Conservation (phyloP, 1,140 invertebrate genomes). For the Drosophila serrata region DNA sequence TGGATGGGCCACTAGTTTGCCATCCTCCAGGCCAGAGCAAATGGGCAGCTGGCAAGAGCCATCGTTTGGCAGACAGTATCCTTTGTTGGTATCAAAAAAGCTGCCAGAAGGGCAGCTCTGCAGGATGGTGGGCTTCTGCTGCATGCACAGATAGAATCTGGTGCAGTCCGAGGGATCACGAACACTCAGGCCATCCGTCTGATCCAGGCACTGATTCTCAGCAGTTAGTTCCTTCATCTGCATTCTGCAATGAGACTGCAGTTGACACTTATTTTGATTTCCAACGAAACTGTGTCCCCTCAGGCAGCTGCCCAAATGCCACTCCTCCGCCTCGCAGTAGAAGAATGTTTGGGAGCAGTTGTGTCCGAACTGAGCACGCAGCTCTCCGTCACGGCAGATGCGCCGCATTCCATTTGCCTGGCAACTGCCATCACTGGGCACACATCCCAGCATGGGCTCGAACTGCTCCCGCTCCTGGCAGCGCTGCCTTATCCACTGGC, state of each 20-base stretch:
- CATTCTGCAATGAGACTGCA: slow-evolving; percentile 31
- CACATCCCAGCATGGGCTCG: slow-evolving; percentile 58
- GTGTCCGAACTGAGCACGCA: slow-evolving; percentile 17
- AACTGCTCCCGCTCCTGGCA: slow-evolving; percentile 56
- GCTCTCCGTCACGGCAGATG: slow-evolving; percentile 45
- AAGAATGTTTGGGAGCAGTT: slow-evolving; percentile 70
- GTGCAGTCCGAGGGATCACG: slow-evolving; percentile 64
- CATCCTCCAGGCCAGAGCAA: slow-evolving; percentile 37
- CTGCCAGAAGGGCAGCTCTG: slow-evolving; percentile 65
- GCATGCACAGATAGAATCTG: slow-evolving; percentile 66
- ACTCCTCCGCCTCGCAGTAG: slow-evolving; percentile 64
- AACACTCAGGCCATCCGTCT: slow-evolving; percentile 60
- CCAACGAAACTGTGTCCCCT: slow-evolving; percentile 53
- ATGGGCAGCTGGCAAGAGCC: slow-evolving; percentile 58
- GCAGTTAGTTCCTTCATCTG: neutral
- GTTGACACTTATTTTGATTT: slow-evolving; percentile 32
- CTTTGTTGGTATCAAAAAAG: slow-evolving; percentile 57
- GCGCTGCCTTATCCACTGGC: slow-evolving; percentile 39
- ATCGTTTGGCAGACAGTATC: slow-evolving; percentile 75
- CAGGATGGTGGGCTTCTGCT: slow-evolving; percentile 28
- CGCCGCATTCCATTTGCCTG: slow-evolving; percentile 63
- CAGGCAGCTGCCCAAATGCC: slow-evolving; percentile 64
- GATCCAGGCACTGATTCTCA: slow-evolving; percentile 41
- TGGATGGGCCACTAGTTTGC: slow-evolving; percentile 47
- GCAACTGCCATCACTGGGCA: slow-evolving; percentile 61